Percentiles rank a stretch among this genome's conserved stretches.
phyloP scores from a whole-genome alignment of 2,113 vertebrate genomes.

The Bucco capensis region DNA sequence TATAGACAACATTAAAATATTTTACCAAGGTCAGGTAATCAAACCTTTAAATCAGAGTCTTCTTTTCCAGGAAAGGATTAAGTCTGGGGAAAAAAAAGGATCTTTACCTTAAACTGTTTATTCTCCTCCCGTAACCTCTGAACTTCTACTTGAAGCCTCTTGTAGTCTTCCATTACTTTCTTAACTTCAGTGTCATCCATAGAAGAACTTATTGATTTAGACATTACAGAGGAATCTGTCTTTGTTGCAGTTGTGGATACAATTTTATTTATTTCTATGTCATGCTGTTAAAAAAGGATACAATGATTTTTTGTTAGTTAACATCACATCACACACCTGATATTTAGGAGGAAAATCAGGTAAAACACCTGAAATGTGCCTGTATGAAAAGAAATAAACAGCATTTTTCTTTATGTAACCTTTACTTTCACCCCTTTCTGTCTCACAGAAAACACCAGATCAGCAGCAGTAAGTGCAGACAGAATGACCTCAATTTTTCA shows the following conservation, averaged over 20 bases:
- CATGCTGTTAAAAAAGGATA: slow-evolving; percentile 83
- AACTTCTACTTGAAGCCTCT: slow-evolving; percentile 92
- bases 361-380: slow-evolving; percentile 1
- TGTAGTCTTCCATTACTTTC: slow-evolving; percentile 96
- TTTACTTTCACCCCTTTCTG: neutral
- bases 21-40: neutral
- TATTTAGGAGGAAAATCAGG: neutral
- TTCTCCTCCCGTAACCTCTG: slow-evolving; percentile 98
- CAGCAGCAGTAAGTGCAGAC: neutral
- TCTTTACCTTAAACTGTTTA: slow-evolving; percentile 90
- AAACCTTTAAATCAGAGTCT: neutral
- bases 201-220: slow-evolving; percentile 88
- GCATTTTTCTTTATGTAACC: neutral
- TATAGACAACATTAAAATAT: neutral
- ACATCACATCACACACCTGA: slow-evolving; percentile 24
- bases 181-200: slow-evolving; percentile 91
- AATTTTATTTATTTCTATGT: slow-evolving; percentile 93
- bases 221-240: slow-evolving; percentile 86
- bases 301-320: slow-evolving; percentile 40
- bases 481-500: neutral
- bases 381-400: slow-evolving; percentile 34
- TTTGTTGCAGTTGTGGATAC: slow-evolving; percentile 88
- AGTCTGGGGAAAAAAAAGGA: neutral
- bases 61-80: slow-evolving; percentile 5
- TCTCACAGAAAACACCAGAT: neutral